A percentile compares a stretch with the other conserved stretches of the same genome.
These are phyloP conservation scores for Muscicapa comitata DNA, from an alignment of 2,797 vertebrate genomes.

Conservation along the genomic window DNA sequence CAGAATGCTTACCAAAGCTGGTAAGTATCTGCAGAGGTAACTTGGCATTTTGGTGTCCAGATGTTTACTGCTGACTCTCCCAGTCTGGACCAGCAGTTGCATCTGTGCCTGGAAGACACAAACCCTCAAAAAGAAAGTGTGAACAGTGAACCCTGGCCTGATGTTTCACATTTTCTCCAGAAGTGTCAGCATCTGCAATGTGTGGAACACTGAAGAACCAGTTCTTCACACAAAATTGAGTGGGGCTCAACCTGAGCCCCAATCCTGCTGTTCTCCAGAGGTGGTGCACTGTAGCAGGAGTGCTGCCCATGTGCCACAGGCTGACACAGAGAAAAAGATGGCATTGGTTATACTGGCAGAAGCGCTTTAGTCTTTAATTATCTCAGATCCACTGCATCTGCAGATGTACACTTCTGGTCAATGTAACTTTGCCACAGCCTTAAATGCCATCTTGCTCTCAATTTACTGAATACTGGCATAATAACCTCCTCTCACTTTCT, in stretches of 20 bases:
- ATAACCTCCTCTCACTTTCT: not conserved
- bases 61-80: not conserved
- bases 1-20: not conserved
- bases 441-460: not conserved
- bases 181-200: not conserved
- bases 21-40: not conserved
- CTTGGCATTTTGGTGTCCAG: not conserved
- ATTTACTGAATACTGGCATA: not conserved
- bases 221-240: not conserved
- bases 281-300: accelerated
- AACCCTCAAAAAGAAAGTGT: not conserved
- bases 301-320: not conserved
- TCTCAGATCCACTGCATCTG: not conserved
- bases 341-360: not conserved
- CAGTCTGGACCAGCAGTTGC: not conserved
- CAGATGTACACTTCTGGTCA: not conserved
- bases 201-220: not conserved
- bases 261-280: accelerated
- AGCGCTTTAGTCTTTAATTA: not conserved
- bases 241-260: not conserved
- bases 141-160: not conserved
- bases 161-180: not conserved
- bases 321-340: not conserved
- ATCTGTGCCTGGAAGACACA: not conserved
- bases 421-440: not conserved